Percentiles rank a stretch among this genome's conserved stretches.
These are phyloP conservation scores for Syrista parreyssii DNA, from an alignment of 2,888 invertebrate genomes.

Conservation along the genomic window DNA sequence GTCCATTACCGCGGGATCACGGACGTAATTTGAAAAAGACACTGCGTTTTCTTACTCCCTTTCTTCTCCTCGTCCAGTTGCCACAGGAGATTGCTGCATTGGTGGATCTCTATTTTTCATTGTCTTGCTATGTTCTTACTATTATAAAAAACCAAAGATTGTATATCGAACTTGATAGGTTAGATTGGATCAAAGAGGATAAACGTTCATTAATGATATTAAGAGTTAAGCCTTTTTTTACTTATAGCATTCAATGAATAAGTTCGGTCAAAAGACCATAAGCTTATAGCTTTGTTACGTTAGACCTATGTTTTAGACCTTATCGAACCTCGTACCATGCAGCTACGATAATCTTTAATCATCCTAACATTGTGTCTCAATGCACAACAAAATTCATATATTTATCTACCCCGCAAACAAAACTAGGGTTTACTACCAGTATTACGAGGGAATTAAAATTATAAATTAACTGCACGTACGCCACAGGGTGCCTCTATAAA, in stretches of 20 bases:
- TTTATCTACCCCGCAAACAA: too few species aligned
- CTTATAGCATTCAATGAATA: too few species aligned
- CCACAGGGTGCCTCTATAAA: not conserved
- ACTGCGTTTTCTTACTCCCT: not conserved
- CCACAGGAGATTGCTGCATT: conserved; percentile 1
- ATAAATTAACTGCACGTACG: not conserved
- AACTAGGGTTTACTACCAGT: not conserved
- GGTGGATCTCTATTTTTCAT: not conserved
- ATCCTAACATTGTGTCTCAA: not conserved
- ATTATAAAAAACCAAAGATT: too few species aligned
- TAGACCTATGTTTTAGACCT: not conserved
- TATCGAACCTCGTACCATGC: not conserved
- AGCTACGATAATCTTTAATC: not conserved
- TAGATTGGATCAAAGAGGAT: too few species aligned
- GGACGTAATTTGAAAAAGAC: conserved; percentile 53
- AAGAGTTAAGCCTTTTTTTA: too few species aligned
- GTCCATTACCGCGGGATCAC: conserved; percentile 57
- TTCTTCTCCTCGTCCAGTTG: not conserved
- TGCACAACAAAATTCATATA: not conserved
- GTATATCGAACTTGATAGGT: too few species aligned
- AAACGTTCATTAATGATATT: too few species aligned
- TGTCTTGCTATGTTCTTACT: not conserved
- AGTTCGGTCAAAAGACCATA: too few species aligned
- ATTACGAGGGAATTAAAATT: not conserved
- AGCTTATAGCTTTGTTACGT: not conserved